phyloP scores from a whole-genome alignment of 2,797 vertebrate genomes.

The Takifugu ocellatus region DNA sequence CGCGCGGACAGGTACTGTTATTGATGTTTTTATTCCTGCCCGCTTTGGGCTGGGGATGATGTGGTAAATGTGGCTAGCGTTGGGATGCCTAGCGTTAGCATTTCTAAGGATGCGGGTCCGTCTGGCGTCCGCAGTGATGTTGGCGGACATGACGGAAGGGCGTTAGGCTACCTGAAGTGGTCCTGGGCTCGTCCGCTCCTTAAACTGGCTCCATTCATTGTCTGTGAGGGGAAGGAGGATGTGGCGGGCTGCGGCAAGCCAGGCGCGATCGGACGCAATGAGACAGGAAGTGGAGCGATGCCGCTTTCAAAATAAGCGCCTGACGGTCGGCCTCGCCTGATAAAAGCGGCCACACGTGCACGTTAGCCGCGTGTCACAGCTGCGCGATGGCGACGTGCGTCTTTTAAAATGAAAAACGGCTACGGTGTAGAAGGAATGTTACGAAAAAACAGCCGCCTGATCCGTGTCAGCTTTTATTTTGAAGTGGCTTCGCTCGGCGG shows the following conservation, averaged over 20 bases:
- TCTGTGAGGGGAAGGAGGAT: constrained; percentile 50
- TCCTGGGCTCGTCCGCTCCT: constrained; percentile 32
- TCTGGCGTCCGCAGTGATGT: background rate
- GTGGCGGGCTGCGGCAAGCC: constrained; percentile 51
- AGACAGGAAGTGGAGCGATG: constrained; percentile 28
- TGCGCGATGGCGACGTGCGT: background rate
- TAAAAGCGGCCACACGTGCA: no score
- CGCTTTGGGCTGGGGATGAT: constrained; percentile 13
- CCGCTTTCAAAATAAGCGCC: constrained; percentile 16
- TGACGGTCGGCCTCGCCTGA: no score
- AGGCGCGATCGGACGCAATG: constrained; percentile 2
- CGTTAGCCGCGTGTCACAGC: background rate
- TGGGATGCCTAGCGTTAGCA: background rate
- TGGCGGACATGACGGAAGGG: background rate
- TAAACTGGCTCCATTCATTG: constrained; percentile 67
- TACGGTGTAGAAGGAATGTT: background rate
- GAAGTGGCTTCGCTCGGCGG: background rate
- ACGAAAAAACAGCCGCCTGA: background rate
- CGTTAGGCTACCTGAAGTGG: constrained; percentile 18
- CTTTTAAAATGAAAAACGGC: rapidly evolving
- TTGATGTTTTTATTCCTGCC: constrained; percentile 14
- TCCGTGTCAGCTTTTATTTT: constrained; percentile 22
- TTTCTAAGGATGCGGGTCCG: background rate
- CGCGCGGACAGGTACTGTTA: background rate
- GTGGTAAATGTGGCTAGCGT: constrained; percentile 13